Evolutionary conservation across 2,888 invertebrate genomes (phyloP), one percentile per base, ranked within the genome.

Genomic region (Cosmia pyralina): DNA sequence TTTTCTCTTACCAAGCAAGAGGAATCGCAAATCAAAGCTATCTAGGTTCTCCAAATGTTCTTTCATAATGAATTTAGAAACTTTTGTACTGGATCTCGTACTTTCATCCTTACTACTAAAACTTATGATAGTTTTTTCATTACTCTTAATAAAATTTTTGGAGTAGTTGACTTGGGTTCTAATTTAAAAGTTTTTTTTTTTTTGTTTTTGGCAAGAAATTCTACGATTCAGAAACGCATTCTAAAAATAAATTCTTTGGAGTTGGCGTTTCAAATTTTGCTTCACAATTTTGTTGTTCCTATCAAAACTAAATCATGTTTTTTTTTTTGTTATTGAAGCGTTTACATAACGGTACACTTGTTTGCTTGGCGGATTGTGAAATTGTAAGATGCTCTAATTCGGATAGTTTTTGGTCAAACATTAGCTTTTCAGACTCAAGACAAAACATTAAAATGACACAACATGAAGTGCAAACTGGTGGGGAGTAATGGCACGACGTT

Each of bases 21-120:
- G n/a, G 22, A 84, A 83, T 74, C 94, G 88, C 44, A 94, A 85
- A 83, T 94, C 93, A 70, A 75, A 81, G 5, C 75, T 74, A 4
- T 84, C 81, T 4, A 92, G 81, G 8, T 75, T 71, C 0, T 62
- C 44, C 1, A 64, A 44, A 46, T 53, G 1, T 3, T 48, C 55
- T 34, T 72, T 65, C 19, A 57, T 34, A 22, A 6, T 3, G 5
- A 38, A 41, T 55, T 62, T 8, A 38, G 59, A 41, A 48, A 62
- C 28, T 3, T 28, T 3, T 28, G 28, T 28, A 53, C 68, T 65
- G 22, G 48, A 2, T 19, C 34, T 55, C 38, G 59, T 22, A 72
- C 28, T 83, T 69, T 80, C 76, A 38, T 73, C 64, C 11, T 74
- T 77, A 75, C 57, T 68, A 7, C 38, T 38, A 70, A 6, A n/a